phyloP scores from a whole-genome alignment of 2,113 vertebrate species.

The Aegithalos caudatus region DNA sequence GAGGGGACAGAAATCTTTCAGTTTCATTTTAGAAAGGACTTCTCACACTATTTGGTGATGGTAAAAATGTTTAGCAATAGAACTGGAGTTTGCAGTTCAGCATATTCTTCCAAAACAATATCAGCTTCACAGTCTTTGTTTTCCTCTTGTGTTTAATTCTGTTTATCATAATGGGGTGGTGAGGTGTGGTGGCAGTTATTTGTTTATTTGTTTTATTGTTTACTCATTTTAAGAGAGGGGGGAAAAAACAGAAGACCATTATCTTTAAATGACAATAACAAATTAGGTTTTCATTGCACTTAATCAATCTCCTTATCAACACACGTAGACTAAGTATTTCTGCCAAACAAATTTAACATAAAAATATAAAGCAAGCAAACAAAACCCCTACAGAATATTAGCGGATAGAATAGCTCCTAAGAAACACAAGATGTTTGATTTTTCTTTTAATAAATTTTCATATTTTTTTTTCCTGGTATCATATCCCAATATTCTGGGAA shows the following conservation, averaged over 20 bases:
- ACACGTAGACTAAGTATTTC: not conserved
- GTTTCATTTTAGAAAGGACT: not conserved
- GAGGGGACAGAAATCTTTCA: not conserved
- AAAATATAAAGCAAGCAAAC: not conserved
- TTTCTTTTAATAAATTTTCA: not conserved
- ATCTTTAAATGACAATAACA: not conserved
- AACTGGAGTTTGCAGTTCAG: not conserved
- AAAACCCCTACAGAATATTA: not conserved
- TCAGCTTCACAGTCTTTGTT: not conserved
- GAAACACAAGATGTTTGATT: conserved; percentile 10
- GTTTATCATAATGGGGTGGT: not conserved
- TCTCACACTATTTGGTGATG: not conserved
- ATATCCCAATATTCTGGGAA: not conserved
- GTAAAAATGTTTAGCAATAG: not conserved
- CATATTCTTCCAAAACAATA: not conserved
- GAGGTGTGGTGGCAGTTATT: not conserved
- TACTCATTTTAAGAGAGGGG: not conserved
- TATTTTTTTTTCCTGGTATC: not conserved
- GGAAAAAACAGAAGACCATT: not conserved
- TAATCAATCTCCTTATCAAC: not conserved
- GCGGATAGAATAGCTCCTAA: not conserved
- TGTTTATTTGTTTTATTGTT: not conserved
- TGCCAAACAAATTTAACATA: not conserved
- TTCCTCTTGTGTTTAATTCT: not conserved
- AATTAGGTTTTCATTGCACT: not conserved